phyloP scores from a whole-genome alignment of 1,140 invertebrate genomes.

The Musca domestica region DNA sequence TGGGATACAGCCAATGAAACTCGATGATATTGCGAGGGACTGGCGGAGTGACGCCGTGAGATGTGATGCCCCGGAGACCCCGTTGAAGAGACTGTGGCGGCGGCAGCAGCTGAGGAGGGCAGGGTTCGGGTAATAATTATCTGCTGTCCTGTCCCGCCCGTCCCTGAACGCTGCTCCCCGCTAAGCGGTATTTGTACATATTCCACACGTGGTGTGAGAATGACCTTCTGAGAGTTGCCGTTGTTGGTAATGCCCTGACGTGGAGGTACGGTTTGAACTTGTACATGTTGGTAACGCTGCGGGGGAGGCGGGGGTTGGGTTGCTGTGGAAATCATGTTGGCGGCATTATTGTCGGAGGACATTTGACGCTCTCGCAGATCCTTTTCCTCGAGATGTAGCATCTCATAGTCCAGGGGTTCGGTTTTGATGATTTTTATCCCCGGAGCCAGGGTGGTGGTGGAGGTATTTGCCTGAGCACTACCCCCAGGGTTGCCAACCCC shows the following conservation, averaged over 20 bases:
- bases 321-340: conserved; percentile 5
- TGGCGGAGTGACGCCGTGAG: conserved; percentile 44
- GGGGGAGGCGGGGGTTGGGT: conserved; percentile 7
- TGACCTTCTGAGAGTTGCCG: conserved; percentile 43
- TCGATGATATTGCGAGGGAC: conserved; percentile 38
- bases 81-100: background rate
- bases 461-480: background rate
- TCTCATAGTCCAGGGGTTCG: conserved; percentile 47
- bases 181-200: conserved; percentile 35
- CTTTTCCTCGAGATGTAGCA: conserved; percentile 44
- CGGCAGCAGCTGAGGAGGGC: background rate
- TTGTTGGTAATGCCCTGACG: conserved; percentile 39
- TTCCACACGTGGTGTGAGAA: conserved; percentile 47
- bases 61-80: conserved; percentile 29
- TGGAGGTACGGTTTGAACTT: conserved; percentile 46
- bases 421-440: conserved; percentile 42
- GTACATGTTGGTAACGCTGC: conserved; percentile 44
- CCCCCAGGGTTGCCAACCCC: background rate
- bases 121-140: conserved; percentile 44
- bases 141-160: conserved; percentile 29
- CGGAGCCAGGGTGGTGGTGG: background rate
- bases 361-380: conserved; percentile 29
- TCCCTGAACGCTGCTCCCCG: background rate
- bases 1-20: conserved; percentile 23
- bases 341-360: background rate